Conservation (phyloP, 2,888 invertebrate species). For the Eudasyphora cyanicolor region DNA sequence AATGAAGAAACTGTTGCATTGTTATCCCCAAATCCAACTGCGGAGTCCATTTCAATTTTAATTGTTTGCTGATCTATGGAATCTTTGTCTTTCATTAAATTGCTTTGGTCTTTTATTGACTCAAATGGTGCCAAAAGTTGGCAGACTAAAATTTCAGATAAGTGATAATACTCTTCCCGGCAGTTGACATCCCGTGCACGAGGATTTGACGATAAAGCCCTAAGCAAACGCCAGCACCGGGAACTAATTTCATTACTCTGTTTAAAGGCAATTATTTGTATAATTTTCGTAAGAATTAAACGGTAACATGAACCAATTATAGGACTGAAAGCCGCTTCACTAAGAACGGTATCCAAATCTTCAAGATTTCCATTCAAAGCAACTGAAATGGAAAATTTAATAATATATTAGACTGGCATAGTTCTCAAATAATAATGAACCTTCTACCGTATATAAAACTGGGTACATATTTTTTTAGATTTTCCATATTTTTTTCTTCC, state of each 20-base stretch:
- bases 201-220: slow-evolving; percentile 76
- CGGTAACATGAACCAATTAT: slow-evolving; percentile 77
- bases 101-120: slow-evolving; percentile 71
- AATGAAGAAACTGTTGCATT: neutral
- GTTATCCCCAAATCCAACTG: slow-evolving; percentile 32
- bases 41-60: slow-evolving; percentile 70
- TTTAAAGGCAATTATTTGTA: slow-evolving; percentile 77
- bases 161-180: slow-evolving; percentile 76
- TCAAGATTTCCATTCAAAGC: slow-evolving; percentile 73
- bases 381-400: slow-evolving; percentile 65
- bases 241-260: slow-evolving; percentile 74
- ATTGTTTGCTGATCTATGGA: slow-evolving; percentile 32
- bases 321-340: slow-evolving; percentile 73
- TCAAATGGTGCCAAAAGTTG: slow-evolving; percentile 77
- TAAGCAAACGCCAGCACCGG: slow-evolving; percentile 76
- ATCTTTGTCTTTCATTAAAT: slow-evolving; percentile 23
- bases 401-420: neutral
- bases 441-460: slow-evolving; percentile 75
- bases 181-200: slow-evolving; percentile 73
- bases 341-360: slow-evolving; percentile 70
- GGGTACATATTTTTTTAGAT: slow-evolving; percentile 73
- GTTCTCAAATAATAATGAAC: neutral
- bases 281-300: slow-evolving; percentile 75
- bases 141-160: slow-evolving; percentile 77
- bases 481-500: slow-evolving; percentile 73